Conservation (phyloP, 2,113 vertebrate genomes). For the Gymnobelideus leadbeateri region DNA sequence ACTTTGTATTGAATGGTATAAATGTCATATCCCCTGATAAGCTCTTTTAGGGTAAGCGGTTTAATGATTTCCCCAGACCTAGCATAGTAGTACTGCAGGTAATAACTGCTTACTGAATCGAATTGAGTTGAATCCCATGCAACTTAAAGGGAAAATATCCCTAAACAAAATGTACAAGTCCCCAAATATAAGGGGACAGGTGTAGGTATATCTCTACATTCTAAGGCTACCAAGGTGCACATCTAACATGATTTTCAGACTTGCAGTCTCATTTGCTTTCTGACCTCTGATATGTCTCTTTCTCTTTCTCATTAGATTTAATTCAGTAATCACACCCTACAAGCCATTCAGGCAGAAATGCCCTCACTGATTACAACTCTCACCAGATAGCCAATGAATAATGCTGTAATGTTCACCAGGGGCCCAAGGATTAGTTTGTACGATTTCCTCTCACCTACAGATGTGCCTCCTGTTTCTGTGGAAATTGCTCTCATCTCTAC, state of each 20-base stretch:
- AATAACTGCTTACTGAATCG: not conserved
- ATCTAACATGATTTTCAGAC: constrained; percentile 75
- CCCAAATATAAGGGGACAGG: constrained; percentile 44
- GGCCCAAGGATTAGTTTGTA: not conserved
- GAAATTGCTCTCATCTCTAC: not conserved
- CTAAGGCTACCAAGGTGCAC: constrained; percentile 72
- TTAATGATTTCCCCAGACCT: not conserved
- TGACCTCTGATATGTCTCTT: constrained; percentile 78
- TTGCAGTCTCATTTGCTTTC: constrained; percentile 76
- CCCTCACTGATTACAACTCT: constrained; percentile 76
- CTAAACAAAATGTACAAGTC: constrained; percentile 1
- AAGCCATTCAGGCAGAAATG: constrained; percentile 79
- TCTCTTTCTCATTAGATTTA: constrained; percentile 79
- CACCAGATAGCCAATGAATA: constrained; percentile 63
- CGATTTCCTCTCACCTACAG: not conserved
- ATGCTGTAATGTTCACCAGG: constrained; percentile 27
- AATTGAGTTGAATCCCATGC: constrained; percentile 32
- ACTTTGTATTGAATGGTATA: not conserved
- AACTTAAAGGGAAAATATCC: constrained; percentile 19
- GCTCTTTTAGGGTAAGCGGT: not conserved
- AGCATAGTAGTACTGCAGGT: not conserved
- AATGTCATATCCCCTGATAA: not conserved
- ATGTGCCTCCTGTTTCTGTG: not conserved
- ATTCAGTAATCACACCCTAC: constrained; percentile 80
- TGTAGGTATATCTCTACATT: constrained; percentile 58